Percentiles rank a stretch among this genome's conserved stretches.
phyloP scores from a whole-genome alignment of 1,140 invertebrate genomes.

The Drosophila auraria region DNA sequence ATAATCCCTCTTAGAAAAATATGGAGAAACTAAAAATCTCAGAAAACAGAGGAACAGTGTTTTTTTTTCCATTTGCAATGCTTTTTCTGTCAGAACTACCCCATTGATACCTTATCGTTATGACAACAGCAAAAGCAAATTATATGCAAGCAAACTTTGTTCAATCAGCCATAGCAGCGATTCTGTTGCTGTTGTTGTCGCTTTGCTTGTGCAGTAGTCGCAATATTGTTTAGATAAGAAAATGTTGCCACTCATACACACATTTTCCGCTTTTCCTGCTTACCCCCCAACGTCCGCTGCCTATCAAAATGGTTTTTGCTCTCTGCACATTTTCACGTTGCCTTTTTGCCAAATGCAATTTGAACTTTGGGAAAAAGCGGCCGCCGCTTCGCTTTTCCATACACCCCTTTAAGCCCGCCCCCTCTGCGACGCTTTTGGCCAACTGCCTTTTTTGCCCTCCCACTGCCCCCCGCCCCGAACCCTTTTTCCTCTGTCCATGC shows the following conservation, averaged over 20 bases:
- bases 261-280: slow-evolving; percentile 49
- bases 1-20: too few species aligned
- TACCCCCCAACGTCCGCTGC: slow-evolving; percentile 23
- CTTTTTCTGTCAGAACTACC: not conserved
- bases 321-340: slow-evolving; percentile 43
- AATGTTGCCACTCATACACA: slow-evolving; percentile 60
- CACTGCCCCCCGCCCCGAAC: not conserved
- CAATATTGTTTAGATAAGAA: slow-evolving; percentile 82
- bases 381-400: slow-evolving; percentile 39
- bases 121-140: slow-evolving; percentile 43
- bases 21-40: not conserved
- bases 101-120: slow-evolving; percentile 30
- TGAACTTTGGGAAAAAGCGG: slow-evolving; percentile 63
- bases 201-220: slow-evolving; percentile 50
- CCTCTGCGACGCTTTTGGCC: too few species aligned
- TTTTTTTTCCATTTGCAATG: not conserved
- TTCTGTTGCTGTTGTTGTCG: slow-evolving; percentile 42
- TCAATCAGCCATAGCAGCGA: slow-evolving; percentile 74
- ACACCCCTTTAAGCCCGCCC: not conserved
- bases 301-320: slow-evolving; percentile 67
- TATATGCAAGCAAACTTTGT: slow-evolving; percentile 71
- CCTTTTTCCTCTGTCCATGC: slow-evolving; percentile 16
- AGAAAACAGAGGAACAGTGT: not conserved
- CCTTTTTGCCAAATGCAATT: slow-evolving; percentile 69
- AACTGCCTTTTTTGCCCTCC: not conserved